Base-by-base conservation (phyloP, 2,113 vertebrate species). In the Nettapus auritus region DNA sequence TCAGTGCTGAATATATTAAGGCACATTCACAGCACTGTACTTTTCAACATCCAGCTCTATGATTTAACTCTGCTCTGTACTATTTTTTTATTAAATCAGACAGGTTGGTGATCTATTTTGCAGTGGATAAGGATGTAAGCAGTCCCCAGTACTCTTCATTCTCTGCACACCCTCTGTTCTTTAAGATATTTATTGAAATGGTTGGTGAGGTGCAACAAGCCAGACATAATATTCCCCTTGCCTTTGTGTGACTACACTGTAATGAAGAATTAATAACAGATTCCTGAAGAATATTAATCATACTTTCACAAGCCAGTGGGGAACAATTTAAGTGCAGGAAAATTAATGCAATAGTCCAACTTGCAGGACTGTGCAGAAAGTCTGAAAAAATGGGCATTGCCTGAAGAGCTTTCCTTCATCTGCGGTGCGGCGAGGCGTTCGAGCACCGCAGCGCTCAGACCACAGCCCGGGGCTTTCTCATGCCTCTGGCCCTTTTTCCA, bases 191-290 rank as follows among this genome's bases (percentile, higher is more conserved):
- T 97, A 94, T 96, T 93, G 94, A 94, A 96, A 97, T 94, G 90
- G 93, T 79, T 95, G 94, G 93, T 92, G 96, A 96, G 92, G 94
- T 96, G 94, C 96, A 97, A 92, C 96, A 97, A 96, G 86, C 92
- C 93, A 96, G 94, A 95, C 94, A 82, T 96, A 96, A 96, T 95
- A 96, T 97, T 96, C 96, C 88, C 70, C 88, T 76, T 89, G 96
- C 93, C 93, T 96, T 96, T 96, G 88, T 96, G 90, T 0, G 13
- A 85, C 96, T 93, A 73, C 11, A 40, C 94, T 78, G 86, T 96
- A 96, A 96, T 97, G 94, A 97, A 96, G 96, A 97, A 96, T 97
- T 96, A 97, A 97, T 96, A 96, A 96, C 86, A 93, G 83, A 89
- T 89, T 96, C 86, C 83, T 92, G 88, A 93, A 89, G 96, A 96